These are phyloP conservation scores for Phenganax stokvisi DNA, from an alignment of 92 coral and sea anemone species.

Conservation along the genomic window DNA sequence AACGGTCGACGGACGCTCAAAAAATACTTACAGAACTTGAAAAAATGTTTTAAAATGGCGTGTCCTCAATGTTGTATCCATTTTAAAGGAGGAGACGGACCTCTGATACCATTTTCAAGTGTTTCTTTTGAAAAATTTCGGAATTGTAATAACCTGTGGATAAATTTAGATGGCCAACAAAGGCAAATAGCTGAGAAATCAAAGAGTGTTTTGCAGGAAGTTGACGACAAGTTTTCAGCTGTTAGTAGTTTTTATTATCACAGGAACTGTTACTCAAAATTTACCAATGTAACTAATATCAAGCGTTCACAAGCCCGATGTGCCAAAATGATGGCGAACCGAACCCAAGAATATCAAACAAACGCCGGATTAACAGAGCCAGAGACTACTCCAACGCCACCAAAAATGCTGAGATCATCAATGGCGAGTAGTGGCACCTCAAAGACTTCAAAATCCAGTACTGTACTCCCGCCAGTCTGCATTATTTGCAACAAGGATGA, in stretches of 20 bases:
- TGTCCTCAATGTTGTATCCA: slow-evolving; percentile 23
- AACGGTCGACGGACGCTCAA: no score
- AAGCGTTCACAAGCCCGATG: slow-evolving; percentile 44
- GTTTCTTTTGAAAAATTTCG: slow-evolving; percentile 27
- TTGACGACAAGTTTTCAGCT: slow-evolving; percentile 1
- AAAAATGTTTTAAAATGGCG: not conserved
- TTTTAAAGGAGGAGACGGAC: slow-evolving; percentile 16
- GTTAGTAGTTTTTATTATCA: slow-evolving; percentile 31
- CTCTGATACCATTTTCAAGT: slow-evolving; percentile 8
- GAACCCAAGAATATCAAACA: no score
- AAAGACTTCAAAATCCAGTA: slow-evolving; percentile 32
- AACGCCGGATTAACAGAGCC: not conserved
- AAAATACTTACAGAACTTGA: no score
- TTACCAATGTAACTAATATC: slow-evolving; percentile 34
- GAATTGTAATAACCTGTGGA: slow-evolving; percentile 35
- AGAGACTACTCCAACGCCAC: slow-evolving; percentile 5
- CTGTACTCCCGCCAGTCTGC: slow-evolving; percentile 53
- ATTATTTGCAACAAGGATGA: slow-evolving; percentile 50
- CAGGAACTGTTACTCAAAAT: slow-evolving; percentile 41
- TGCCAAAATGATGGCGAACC: not conserved
- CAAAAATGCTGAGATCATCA: slow-evolving; percentile 44
- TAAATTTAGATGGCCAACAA: slow-evolving; percentile 31
- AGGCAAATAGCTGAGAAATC: slow-evolving; percentile 29
- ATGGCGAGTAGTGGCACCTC: not conserved
- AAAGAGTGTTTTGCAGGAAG: not conserved